Percentiles rank a stretch among this genome's conserved stretches.
Conservation (phyloP, 1,140 invertebrate genomes). For the Popillia japonica region DNA sequence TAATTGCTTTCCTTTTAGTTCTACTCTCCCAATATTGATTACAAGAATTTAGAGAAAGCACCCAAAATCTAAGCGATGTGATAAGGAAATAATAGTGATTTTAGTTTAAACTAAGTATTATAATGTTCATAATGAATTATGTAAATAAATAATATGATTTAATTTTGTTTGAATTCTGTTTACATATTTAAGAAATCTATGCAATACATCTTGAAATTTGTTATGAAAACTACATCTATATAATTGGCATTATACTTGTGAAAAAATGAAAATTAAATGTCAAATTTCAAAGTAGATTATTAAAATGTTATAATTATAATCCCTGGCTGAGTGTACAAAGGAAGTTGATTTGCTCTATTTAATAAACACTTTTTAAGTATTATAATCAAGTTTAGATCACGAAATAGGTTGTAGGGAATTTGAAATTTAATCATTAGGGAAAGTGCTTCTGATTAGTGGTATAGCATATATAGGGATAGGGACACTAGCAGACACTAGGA, state of each 20-base stretch:
- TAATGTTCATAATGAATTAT: slow-evolving; percentile 22
- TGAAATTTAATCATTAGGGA: too few species aligned
- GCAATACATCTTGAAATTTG: background rate
- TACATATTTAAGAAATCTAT: background rate
- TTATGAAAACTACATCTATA: background rate
- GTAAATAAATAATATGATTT: slow-evolving; percentile 33
- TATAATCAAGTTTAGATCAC: too few species aligned
- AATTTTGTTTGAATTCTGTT: background rate
- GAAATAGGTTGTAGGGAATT: too few species aligned
- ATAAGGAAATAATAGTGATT: background rate
- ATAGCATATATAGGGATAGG: too few species aligned
- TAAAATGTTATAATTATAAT: too few species aligned
- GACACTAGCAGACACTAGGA: too few species aligned
- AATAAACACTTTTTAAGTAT: too few species aligned
- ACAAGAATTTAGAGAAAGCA: slow-evolving; percentile 68
- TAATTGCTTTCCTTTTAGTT: slow-evolving; percentile 65
- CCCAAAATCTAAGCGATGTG: slow-evolving; percentile 67
- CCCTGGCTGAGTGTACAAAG: too few species aligned
- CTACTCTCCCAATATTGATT: slow-evolving; percentile 71
- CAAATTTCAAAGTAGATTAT: too few species aligned
- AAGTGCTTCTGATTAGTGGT: too few species aligned
- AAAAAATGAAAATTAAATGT: background rate
- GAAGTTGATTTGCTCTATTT: too few species aligned
- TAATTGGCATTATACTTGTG: too few species aligned
- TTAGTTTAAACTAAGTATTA: slow-evolving; percentile 36